phyloP scores from a whole-genome alignment of 23 tunicate genomes.

The Corella eumyota region DNA sequence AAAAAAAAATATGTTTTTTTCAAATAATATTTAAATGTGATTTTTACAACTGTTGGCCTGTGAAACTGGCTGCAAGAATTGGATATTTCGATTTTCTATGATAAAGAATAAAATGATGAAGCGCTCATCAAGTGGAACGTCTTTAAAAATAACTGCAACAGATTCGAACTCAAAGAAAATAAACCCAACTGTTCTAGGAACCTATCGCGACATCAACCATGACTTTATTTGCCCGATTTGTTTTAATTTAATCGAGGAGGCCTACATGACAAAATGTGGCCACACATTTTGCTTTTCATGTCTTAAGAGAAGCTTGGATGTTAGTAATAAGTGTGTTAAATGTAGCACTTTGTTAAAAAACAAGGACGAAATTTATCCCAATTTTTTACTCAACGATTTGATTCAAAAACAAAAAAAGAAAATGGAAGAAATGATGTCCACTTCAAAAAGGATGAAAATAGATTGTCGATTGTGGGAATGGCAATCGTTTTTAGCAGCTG shows the following conservation, averaged over 20 bases:
- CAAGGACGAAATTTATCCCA: constrained; percentile 84
- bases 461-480: constrained; percentile 71
- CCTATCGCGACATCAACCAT: constrained; percentile 32
- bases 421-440: constrained; percentile 33
- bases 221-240: constrained; percentile 88
- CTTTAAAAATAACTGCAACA: constrained; percentile 2
- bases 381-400: constrained; percentile 52
- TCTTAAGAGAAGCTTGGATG: constrained; percentile 40
- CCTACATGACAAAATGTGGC: constrained; percentile 96
- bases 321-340: constrained; percentile 65
- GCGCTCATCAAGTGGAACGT: constrained; percentile 18
- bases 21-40: no score
- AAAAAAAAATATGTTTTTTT: no score
- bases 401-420: constrained; percentile 68
- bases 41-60: no score
- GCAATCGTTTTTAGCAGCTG: constrained; percentile 60
- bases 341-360: constrained; percentile 38
- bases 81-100: no score
- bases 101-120: constrained; percentile 5
- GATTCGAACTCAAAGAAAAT: constrained; percentile 9
- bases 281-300: constrained; percentile 89
- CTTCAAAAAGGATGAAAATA: constrained; percentile 46
- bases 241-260: constrained; percentile 80
- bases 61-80: no score
- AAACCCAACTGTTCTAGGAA: constrained; percentile 46